Evolutionary conservation across 2,113 vertebrate species (phyloP).

Genomic region (Mormyrus iriodes): DNA sequence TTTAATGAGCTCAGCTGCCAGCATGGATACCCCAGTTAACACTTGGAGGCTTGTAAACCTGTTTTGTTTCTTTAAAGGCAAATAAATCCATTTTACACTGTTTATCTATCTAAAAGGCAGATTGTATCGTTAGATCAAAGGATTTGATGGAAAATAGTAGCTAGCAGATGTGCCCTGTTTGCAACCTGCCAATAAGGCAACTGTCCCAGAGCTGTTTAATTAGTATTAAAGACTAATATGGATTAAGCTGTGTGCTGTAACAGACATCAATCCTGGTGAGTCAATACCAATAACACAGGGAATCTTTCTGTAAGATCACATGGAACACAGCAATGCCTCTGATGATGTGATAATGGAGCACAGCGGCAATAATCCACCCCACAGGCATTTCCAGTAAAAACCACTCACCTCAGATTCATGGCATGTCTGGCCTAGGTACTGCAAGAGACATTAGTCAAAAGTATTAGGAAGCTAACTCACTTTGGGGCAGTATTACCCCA

Average conservation of each 20-base stretch:
- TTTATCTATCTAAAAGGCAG: slow-evolving; percentile 17
- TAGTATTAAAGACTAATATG: slow-evolving; percentile 44
- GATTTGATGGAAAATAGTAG: slow-evolving; percentile 32
- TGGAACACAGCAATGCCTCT: slow-evolving; percentile 23
- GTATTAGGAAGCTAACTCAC: neutral
- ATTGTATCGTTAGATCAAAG: slow-evolving; percentile 37
- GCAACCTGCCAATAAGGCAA: slow-evolving; percentile 23
- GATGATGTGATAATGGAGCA: slow-evolving; percentile 20
- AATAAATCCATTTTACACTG: slow-evolving; percentile 15
- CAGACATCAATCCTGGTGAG: slow-evolving; percentile 35
- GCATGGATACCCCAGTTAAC: slow-evolving; percentile 19
- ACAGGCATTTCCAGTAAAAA: slow-evolving; percentile 4
- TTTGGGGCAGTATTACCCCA: neutral
- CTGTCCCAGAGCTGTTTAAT: slow-evolving; percentile 42
- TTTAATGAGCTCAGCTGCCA: slow-evolving; percentile 32
- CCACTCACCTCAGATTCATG: slow-evolving; percentile 18
- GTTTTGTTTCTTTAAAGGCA: slow-evolving; percentile 21
- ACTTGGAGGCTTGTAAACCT: slow-evolving; percentile 15
- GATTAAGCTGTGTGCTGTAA: slow-evolving; percentile 37
- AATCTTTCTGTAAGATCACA: slow-evolving; percentile 37
- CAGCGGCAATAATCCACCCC: slow-evolving; percentile 12
- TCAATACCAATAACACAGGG: slow-evolving; percentile 31
- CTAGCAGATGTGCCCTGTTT: slow-evolving; percentile 21
- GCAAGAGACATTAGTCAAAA: slow-evolving; percentile 1
- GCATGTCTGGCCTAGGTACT: neutral